These are phyloP conservation scores for Psittacara wagleri DNA, from an alignment of 2,113 vertebrate species.

Conservation along the genomic window DNA sequence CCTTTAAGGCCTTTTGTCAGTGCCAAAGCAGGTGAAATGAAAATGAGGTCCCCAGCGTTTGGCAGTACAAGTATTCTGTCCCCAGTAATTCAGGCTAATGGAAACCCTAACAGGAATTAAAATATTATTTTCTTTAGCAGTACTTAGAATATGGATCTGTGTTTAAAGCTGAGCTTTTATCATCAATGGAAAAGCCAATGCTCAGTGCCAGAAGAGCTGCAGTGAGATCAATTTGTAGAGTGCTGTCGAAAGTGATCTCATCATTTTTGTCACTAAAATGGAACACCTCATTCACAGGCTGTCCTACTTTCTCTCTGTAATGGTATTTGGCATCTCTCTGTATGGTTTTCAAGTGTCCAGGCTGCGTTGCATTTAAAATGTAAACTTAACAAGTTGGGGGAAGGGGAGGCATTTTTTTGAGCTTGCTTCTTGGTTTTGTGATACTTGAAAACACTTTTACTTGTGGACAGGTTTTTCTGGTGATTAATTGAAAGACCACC, in stretches of 20 bases:
- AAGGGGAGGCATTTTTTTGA: not conserved
- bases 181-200: conserved; percentile 35
- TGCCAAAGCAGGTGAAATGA: conserved; percentile 34
- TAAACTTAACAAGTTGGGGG: conserved; percentile 24
- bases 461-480: not conserved
- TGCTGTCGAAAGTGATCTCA: conserved; percentile 59
- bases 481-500: conserved; percentile 8
- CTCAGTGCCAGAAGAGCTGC: conserved; percentile 57
- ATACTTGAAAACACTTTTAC: conserved; percentile 35
- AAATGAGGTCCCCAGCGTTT: not conserved
- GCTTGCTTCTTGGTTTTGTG: not conserved
- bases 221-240: conserved; percentile 62
- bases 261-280: conserved; percentile 61
- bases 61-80: conserved; percentile 5
- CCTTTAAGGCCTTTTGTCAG: conserved; percentile 23
- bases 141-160: conserved; percentile 42
- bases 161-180: conserved; percentile 39
- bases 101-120: conserved; percentile 61
- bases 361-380: conserved; percentile 47
- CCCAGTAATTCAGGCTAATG: conserved; percentile 46
- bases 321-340: conserved; percentile 49
- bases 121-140: conserved; percentile 33
- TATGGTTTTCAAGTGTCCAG: conserved; percentile 52
- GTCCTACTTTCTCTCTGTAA: conserved; percentile 47
- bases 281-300: conserved; percentile 48